These are phyloP conservation scores for Trialeurodes vaporariorum DNA, from an alignment of 1,140 invertebrate genomes.

Conservation along the genomic window DNA sequence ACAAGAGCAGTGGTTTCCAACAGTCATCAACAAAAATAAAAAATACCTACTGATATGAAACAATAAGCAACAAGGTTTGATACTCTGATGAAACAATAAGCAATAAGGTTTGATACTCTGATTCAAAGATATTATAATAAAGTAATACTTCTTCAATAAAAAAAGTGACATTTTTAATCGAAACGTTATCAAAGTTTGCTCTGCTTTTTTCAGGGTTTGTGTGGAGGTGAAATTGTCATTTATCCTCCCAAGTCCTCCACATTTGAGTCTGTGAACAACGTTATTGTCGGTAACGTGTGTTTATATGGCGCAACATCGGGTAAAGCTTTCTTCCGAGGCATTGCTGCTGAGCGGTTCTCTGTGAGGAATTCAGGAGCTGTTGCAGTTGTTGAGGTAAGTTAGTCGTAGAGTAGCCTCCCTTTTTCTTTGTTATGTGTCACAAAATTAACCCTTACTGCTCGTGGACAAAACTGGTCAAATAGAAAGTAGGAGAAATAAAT, in stretches of 20 bases:
- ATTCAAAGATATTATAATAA: too few species aligned
- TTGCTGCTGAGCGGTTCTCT: conserved; percentile 94
- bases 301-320: conserved; percentile 94
- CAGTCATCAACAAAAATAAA: too few species aligned
- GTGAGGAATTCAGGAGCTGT: conserved; percentile 93
- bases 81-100: too few species aligned
- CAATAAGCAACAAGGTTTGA: too few species aligned
- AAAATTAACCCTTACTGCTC: too few species aligned
- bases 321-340: conserved; percentile 88
- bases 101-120: too few species aligned
- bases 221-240: conserved; percentile 89
- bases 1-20: too few species aligned
- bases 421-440: too few species aligned
- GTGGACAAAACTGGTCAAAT: too few species aligned
- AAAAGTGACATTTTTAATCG: background rate
- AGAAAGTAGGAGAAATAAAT: too few species aligned
- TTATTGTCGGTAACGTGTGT: conserved; percentile 97
- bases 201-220: conserved; percentile 59
- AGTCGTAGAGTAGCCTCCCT: too few species aligned
- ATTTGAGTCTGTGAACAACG: conserved; percentile 78
- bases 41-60: too few species aligned
- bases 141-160: background rate
- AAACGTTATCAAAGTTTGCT: background rate
- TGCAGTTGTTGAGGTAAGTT: conserved; percentile 63
- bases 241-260: conserved; percentile 78